Conservation (phyloP, 2,888 invertebrate species). For the Drosophila merina region DNA sequence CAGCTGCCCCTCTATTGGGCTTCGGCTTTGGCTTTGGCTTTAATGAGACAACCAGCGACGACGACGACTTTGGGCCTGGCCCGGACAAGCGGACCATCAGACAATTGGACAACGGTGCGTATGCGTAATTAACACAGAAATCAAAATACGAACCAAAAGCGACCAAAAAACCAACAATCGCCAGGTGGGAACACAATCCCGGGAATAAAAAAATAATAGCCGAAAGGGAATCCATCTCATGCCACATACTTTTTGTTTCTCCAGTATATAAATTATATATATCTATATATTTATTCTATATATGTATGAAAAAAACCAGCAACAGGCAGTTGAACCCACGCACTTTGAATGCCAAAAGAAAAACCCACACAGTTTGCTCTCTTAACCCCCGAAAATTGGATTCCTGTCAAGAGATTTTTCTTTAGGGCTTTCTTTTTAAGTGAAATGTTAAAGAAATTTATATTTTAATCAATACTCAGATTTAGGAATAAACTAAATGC, state of each 20-base stretch:
- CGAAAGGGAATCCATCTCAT: neutral
- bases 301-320: constrained; percentile 3
- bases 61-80: constrained; percentile 25
- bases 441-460: no score
- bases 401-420: no score
- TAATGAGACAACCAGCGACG: constrained; percentile 49
- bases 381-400: neutral
- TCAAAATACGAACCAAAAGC: constrained; percentile 10
- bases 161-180: neutral
- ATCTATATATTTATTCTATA: neutral
- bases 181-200: constrained; percentile 26
- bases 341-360: neutral
- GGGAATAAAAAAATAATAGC: constrained; percentile 43
- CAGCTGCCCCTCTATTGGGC: neutral
- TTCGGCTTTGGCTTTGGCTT: constrained; percentile 18
- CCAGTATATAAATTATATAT: neutral
- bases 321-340: constrained; percentile 6
- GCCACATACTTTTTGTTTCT: neutral
- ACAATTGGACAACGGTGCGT: constrained; percentile 42
- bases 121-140: constrained; percentile 63
- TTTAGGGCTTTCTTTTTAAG: no score
- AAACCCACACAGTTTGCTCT: neutral
- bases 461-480: no score
- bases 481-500: no score
- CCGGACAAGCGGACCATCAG: neutral